phyloP scores from a whole-genome alignment of 2,113 vertebrate genomes.

The Deroptyus accipitrinus region DNA sequence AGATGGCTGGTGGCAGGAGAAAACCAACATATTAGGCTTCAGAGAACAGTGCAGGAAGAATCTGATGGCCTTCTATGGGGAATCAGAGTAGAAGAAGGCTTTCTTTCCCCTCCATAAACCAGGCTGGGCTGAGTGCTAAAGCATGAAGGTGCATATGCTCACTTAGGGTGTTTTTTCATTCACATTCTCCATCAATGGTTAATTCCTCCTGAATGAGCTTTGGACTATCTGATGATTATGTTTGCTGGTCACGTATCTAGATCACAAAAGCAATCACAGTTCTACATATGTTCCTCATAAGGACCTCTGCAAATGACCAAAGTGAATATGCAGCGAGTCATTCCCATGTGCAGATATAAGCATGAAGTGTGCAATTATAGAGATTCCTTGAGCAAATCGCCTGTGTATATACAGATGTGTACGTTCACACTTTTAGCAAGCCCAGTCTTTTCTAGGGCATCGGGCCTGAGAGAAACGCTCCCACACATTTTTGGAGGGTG shows the following conservation, averaged over 20 bases:
- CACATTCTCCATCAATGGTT: constrained; percentile 16
- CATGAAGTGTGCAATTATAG: not conserved
- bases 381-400: not conserved
- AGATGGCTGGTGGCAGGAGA: not conserved
- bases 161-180: not conserved
- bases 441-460: not conserved
- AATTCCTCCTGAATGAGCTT: constrained; percentile 42
- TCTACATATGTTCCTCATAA: constrained; percentile 37
- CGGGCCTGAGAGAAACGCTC: not conserved
- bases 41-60: not conserved
- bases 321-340: not conserved
- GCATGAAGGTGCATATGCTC: not conserved
- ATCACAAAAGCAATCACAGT: constrained; percentile 39
- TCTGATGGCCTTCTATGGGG: not conserved
- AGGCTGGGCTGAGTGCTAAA: not conserved
- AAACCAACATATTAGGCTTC: not conserved
- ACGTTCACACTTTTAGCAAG: not conserved
- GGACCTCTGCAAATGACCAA: constrained; percentile 38
- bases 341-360: not conserved
- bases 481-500: constrained; percentile 11
- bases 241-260: constrained; percentile 14
- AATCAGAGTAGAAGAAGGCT: not conserved
- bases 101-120: not conserved
- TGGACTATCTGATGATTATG: not conserved
- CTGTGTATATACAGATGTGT: not conserved